Evolutionary conservation across 2,113 vertebrate species (phyloP).

Genomic region (Pyrgilauda ruficollis): DNA sequence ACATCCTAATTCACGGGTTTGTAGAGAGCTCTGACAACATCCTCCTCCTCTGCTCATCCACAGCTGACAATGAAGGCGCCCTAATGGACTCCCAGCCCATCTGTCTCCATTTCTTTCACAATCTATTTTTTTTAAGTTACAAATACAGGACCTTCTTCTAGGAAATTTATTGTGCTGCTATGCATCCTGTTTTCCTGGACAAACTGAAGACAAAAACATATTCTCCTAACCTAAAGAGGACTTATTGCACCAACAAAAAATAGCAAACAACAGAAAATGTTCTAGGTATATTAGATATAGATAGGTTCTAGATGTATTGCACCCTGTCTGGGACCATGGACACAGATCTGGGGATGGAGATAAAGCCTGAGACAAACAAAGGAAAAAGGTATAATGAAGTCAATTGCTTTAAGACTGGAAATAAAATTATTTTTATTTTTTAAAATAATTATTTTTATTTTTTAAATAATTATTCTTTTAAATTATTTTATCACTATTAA

Average conservation of each 20-base stretch:
- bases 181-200: background rate
- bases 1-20: background rate
- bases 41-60: background rate
- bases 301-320: background rate
- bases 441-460: too few relatives aligned
- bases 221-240: background rate
- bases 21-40: background rate
- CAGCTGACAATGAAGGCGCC: background rate
- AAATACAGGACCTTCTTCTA: background rate
- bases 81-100: background rate
- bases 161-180: background rate
- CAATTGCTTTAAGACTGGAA: background rate
- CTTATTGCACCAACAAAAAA: background rate
- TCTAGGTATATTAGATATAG: background rate
- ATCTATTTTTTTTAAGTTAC: background rate
- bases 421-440: background rate
- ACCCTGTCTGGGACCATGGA: background rate
- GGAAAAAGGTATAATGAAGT: background rate
- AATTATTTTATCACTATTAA: too few relatives aligned
- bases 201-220: background rate
- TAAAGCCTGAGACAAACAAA: background rate
- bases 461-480: background rate
- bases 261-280: background rate
- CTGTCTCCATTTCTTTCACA: background rate
- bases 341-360: background rate